phyloP scores from a whole-genome alignment of 2,888 invertebrate genomes.

The Nemotelus pantherinus region DNA sequence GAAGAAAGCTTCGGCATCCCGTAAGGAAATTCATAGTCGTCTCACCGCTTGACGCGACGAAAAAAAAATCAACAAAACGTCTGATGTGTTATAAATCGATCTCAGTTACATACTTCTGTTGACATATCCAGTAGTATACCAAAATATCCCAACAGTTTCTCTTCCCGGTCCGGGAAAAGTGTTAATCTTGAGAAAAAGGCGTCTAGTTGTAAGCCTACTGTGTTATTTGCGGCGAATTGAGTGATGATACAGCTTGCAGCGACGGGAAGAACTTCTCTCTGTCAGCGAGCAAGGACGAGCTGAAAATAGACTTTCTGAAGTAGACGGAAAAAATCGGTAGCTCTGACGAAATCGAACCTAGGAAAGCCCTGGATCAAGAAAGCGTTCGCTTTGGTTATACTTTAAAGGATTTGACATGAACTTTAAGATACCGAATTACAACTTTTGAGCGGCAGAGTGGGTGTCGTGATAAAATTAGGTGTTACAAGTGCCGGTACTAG shows the following conservation, averaged over 20 bases:
- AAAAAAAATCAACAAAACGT: neutral
- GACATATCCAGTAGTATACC: too few species aligned
- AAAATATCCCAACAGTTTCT: neutral
- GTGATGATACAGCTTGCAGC: neutral
- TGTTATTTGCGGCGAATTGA: conserved; percentile 22
- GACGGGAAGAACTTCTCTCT: conserved; percentile 14
- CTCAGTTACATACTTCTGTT: too few species aligned
- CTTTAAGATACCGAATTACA: conserved; percentile 12
- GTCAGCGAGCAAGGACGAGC: neutral
- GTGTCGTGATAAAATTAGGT: conserved; percentile 17
- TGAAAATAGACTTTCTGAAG: neutral
- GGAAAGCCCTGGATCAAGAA: neutral
- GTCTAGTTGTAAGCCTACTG: neutral
- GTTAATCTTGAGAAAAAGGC: conserved; percentile 8
- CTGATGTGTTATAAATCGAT: too few species aligned
- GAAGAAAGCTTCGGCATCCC: conserved; percentile 26
- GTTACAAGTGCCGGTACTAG: conserved; percentile 22
- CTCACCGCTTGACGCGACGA: neutral
- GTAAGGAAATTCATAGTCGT: neutral
- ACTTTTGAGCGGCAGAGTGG: neutral
- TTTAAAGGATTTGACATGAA: conserved; percentile 17
- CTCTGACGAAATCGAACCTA: neutral
- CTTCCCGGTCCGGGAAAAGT: neutral
- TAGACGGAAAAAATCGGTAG: neutral
- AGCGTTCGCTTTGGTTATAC: neutral